Evolutionary conservation across 2,888 invertebrate genomes (phyloP), one percentile per base, ranked within the genome.

Genomic region (Xylophagus ater): DNA sequence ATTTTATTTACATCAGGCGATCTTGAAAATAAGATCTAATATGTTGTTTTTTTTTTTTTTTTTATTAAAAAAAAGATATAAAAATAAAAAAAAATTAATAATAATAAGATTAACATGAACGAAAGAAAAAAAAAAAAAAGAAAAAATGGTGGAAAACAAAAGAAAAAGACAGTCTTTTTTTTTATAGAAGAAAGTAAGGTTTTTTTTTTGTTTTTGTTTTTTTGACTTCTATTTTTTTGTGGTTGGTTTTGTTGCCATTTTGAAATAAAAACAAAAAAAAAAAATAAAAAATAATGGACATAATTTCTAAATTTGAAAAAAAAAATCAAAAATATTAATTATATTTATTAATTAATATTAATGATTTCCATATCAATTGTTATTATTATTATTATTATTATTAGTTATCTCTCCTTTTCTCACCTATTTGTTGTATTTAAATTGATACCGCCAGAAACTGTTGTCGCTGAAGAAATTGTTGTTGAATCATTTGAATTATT

Each of bases 351-450:
- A n/a, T 25, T 4, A 25, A 36, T 23, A 15, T 12, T 13, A 30
- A n/a, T n/a, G n/a, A n/a, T n/a, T n/a, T n/a, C n/a, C n/a, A n/a
- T n/a, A n/a, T n/a, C n/a, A n/a, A n/a, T 30, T 30, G 14, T 15
- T 5, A 30, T 15, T 8, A 30, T 15, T 30, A 29, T 26, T 23
- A 25, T 41, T 9, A 33, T 10, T 34, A 33, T 50, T 49, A 50
- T 51, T 54, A 59, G 64, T 58, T 63, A 63, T 59, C 62, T 62
- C 46, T 53, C 57, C 59, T 56, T 55, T 58, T 62, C 61, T 65
- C 64, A 65, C 63, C 64, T 65, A 51, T 64, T 65, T 53, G 62
- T 62, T 41, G 62, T 59, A 45, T 55, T 52, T 37, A 54, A 43
- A 49, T 52, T 52, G 21, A 52, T 40, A 5, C 43, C 43, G 29